These are phyloP conservation scores for Osmerus eperlanus DNA, from an alignment of 2,113 vertebrate species.

Conservation along the genomic window DNA sequence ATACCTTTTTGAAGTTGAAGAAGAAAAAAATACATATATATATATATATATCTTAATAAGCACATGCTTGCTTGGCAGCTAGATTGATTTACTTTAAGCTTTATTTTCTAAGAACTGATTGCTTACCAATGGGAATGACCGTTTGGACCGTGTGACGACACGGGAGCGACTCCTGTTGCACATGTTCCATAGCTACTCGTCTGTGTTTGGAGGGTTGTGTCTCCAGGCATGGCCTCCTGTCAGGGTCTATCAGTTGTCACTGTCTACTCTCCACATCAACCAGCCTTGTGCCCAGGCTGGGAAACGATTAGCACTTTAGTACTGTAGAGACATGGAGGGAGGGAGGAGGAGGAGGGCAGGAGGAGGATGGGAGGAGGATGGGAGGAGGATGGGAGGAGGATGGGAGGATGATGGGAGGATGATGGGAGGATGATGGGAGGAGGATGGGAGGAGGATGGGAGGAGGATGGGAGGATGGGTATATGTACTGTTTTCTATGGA, in stretches of 20 bases:
- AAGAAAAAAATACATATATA: constrained; percentile 36
- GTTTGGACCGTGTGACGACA: constrained; percentile 41
- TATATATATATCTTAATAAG: constrained; percentile 33
- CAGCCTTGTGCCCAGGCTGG: constrained; percentile 44
- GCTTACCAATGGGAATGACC: constrained; percentile 60
- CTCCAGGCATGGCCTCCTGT: constrained; percentile 54
- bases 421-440: constrained; percentile 7
- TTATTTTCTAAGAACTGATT: constrained; percentile 54
- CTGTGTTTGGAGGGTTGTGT: constrained; percentile 55
- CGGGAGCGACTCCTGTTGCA: constrained; percentile 58
- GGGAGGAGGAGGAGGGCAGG: constrained; percentile 14
- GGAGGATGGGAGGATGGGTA: too few species aligned
- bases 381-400: too few species aligned
- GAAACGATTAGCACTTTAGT: constrained; percentile 74
- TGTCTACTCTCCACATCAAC: constrained; percentile 49
- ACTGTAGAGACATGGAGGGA: constrained; percentile 35
- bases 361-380: constrained; percentile 22
- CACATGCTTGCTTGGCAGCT: constrained; percentile 76
- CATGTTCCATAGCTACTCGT: constrained; percentile 65
- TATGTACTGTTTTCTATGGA: too few species aligned
- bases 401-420: background rate
- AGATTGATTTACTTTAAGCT: constrained; percentile 44
- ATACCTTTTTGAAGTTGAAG: constrained; percentile 38
- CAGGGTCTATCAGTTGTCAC: constrained; percentile 51
- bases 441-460: constrained; percentile 27